phyloP scores from a whole-genome alignment of 2,888 invertebrate species.

The Drosophila anomalata region DNA sequence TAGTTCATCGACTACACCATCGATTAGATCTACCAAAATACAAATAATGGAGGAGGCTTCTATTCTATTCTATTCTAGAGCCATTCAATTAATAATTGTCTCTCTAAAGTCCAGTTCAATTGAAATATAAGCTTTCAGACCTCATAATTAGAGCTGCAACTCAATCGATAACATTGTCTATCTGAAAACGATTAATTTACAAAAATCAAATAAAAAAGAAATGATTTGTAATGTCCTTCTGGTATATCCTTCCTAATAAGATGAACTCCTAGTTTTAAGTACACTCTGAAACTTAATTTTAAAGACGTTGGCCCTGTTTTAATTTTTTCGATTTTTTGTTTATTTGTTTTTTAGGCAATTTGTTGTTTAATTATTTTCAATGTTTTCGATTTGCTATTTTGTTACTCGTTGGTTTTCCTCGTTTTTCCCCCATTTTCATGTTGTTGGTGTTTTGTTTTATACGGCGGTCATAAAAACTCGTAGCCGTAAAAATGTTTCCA shows the following conservation, averaged over 20 bases:
- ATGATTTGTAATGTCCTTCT: too few relatives aligned
- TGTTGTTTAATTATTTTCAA: constrained; percentile 51
- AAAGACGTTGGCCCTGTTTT: background rate
- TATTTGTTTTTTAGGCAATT: constrained; percentile 50
- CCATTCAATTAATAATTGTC: too few relatives aligned
- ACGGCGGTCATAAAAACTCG: constrained; percentile 63
- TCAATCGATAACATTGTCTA: background rate
- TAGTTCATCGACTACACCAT: too few relatives aligned
- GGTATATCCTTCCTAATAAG: too few relatives aligned
- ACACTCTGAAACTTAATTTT: background rate
- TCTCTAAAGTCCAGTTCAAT: too few relatives aligned
- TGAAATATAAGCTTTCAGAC: too few relatives aligned
- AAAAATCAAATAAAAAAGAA: too few relatives aligned
- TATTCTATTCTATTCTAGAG: too few relatives aligned
- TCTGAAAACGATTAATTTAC: too few relatives aligned
- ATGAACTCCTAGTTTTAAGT: background rate
- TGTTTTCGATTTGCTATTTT: constrained; percentile 46
- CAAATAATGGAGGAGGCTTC: too few relatives aligned
- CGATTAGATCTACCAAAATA: too few relatives aligned
- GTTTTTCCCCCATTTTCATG: constrained; percentile 18
- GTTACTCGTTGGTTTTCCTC: constrained; percentile 35
- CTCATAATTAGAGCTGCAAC: background rate
- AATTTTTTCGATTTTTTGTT: constrained; percentile 26
- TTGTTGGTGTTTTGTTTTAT: constrained; percentile 25
- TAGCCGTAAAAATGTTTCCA: constrained; percentile 66